Percentiles rank a stretch among this genome's conserved stretches.
These are phyloP conservation scores for Chrysolina haemoptera DNA, from an alignment of 2,888 invertebrate genomes.

Conservation along the genomic window DNA sequence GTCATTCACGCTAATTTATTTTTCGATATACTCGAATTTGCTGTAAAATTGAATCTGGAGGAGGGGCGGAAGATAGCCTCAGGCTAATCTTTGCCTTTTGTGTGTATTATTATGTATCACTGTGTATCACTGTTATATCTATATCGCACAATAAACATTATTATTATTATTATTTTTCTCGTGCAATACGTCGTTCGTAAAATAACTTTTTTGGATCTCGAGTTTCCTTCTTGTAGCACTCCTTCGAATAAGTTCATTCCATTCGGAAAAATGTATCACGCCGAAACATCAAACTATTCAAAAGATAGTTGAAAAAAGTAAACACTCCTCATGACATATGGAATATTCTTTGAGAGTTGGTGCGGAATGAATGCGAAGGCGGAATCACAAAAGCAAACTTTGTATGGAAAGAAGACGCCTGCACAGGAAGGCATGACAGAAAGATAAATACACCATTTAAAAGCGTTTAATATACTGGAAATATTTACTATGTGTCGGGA, in stretches of 20 bases:
- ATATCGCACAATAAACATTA: too few species aligned
- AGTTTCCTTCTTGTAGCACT: neutral
- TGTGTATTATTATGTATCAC: too few species aligned
- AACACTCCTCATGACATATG: constrained; percentile 51
- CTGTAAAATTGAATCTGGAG: too few species aligned
- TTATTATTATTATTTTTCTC: too few species aligned
- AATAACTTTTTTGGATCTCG: neutral
- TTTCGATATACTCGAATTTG: too few species aligned
- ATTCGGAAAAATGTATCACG: constrained; percentile 18
- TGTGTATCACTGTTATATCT: too few species aligned
- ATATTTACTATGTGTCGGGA: constrained; percentile 54
- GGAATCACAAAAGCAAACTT: constrained; percentile 66
- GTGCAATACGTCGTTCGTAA: too few species aligned
- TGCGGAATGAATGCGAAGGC: constrained; percentile 61
- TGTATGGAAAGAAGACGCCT: constrained; percentile 61
- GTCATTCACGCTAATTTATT: too few species aligned
- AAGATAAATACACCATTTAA: constrained; percentile 63
- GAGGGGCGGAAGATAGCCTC: too few species aligned
- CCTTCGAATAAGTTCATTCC: constrained; percentile 1
- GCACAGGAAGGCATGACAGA: constrained; percentile 62
- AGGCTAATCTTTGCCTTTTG: too few species aligned
- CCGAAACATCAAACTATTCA: constrained; percentile 28
- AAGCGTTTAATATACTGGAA: constrained; percentile 60
- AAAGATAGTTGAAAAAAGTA: constrained; percentile 21
- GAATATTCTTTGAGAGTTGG: constrained; percentile 57